Evolutionary conservation across 2,797 vertebrate genomes (phyloP).

Genomic region (Odontamblyopus rebecca): DNA sequence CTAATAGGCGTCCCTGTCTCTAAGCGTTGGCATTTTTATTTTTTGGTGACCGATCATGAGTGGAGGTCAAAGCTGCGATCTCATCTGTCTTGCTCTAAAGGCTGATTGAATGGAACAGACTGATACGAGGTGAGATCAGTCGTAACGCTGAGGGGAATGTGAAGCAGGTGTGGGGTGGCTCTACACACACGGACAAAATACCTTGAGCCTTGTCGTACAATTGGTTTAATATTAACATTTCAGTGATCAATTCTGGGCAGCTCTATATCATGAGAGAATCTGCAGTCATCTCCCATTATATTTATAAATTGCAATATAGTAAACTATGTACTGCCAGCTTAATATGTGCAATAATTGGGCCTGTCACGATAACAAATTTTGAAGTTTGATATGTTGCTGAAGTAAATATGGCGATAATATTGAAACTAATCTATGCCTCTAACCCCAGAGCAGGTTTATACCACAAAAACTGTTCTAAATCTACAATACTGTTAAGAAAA

Average conservation of each 20-base stretch:
- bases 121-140: slow-evolving; percentile 27
- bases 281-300: no score
- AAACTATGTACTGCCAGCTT: no score
- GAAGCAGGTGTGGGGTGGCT: slow-evolving; percentile 47
- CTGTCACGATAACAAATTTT: no score
- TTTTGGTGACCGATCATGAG: slow-evolving; percentile 56
- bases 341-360: no score
- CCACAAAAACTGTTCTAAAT: no score
- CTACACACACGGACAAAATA: slow-evolving; percentile 32
- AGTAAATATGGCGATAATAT: no score
- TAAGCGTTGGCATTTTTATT: slow-evolving; percentile 27
- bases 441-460: no score
- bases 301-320: no score
- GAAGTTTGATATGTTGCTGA: no score
- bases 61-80: slow-evolving; percentile 72
- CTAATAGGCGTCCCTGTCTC: slow-evolving; percentile 60
- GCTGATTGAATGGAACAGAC: slow-evolving; percentile 67
- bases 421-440: no score
- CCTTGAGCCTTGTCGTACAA: slow-evolving; percentile 11
- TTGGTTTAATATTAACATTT: not conserved
- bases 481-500: no score
- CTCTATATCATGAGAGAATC: no score
- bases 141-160: slow-evolving; percentile 40
- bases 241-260: not conserved
- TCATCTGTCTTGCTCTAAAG: slow-evolving; percentile 66